phyloP scores from a whole-genome alignment of 2,888 invertebrate species.

The Choristoneura rosaceana region DNA sequence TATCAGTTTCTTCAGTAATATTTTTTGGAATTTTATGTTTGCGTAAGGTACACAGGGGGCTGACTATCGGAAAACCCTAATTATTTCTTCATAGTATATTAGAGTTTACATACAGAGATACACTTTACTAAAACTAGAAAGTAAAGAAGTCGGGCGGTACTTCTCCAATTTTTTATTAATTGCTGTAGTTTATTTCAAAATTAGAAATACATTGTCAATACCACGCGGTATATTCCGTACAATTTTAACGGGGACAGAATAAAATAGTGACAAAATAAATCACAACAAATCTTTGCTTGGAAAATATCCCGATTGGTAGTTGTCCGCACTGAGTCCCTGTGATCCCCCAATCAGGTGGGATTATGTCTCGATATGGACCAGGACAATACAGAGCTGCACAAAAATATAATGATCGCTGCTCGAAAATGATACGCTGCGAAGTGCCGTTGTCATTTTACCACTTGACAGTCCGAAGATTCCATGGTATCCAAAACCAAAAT shows the following conservation, averaged over 20 bases:
- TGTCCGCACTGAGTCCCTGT: conserved; percentile 58
- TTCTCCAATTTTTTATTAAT: too few relatives aligned
- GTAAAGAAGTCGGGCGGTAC: too few relatives aligned
- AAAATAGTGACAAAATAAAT: conserved; percentile 29
- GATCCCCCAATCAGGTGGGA: conserved; percentile 65
- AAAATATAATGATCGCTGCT: conserved; percentile 21
- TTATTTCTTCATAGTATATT: too few relatives aligned
- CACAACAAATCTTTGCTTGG: conserved; percentile 22
- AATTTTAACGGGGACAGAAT: not conserved
- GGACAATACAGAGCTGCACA: conserved; percentile 25
- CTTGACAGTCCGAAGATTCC: too few relatives aligned
- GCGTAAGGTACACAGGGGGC: too few relatives aligned
- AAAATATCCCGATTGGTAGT: conserved; percentile 45
- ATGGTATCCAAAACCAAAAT: too few relatives aligned
- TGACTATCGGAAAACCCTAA: too few relatives aligned
- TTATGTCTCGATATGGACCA: conserved; percentile 47
- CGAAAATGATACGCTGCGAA: conserved; percentile 13
- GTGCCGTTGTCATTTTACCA: conserved; percentile 20
- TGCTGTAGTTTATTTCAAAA: not conserved
- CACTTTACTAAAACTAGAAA: too few relatives aligned
- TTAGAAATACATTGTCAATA: not conserved
- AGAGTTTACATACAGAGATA: too few relatives aligned
- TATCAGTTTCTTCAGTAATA: too few relatives aligned
- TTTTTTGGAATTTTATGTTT: too few relatives aligned
- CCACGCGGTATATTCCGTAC: not conserved